Conservation (phyloP, 2,888 invertebrate genomes). For the Mayetiola destructor region DNA sequence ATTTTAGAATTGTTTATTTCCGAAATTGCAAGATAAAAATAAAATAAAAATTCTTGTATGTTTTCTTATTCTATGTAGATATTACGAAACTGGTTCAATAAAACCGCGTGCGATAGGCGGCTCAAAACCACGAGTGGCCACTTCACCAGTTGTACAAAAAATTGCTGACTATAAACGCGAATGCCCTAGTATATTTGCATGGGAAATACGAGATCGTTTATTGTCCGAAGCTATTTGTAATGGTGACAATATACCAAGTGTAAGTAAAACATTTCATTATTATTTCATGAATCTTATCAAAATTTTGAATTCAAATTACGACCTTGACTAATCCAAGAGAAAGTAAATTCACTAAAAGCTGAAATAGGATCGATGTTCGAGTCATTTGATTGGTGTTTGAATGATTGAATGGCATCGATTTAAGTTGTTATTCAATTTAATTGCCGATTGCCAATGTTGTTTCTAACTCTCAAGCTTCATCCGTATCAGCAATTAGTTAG, state of each 20-base stretch:
- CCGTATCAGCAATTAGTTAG: too few relatives aligned
- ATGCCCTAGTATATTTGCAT: constrained; percentile 95
- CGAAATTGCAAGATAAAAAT: not conserved
- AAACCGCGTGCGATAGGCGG: constrained; percentile 95
- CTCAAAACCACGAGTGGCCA: constrained; percentile 89
- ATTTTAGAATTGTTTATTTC: not conserved
- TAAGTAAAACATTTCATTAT: constrained; percentile 45
- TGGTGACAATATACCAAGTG: constrained; percentile 95
- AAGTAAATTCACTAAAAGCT: too few relatives aligned
- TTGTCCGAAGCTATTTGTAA: constrained; percentile 90
- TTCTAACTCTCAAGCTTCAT: too few relatives aligned
- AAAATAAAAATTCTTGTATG: not conserved
- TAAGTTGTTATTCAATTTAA: too few relatives aligned
- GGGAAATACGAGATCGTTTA: constrained; percentile 93
- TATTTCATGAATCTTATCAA: too few relatives aligned
- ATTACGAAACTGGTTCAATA: constrained; percentile 96
- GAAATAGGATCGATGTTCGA: too few relatives aligned
- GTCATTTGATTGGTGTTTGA: too few relatives aligned
- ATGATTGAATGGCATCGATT: too few relatives aligned
- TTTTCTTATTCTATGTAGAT: constrained; percentile 44
- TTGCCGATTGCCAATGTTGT: too few relatives aligned
- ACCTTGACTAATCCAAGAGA: too few relatives aligned
- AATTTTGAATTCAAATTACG: too few relatives aligned
- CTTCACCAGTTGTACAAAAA: constrained; percentile 83
- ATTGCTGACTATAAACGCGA: constrained; percentile 95